Conservation (phyloP, 1,140 invertebrate species). For the Chironomus striatipennis region DNA sequence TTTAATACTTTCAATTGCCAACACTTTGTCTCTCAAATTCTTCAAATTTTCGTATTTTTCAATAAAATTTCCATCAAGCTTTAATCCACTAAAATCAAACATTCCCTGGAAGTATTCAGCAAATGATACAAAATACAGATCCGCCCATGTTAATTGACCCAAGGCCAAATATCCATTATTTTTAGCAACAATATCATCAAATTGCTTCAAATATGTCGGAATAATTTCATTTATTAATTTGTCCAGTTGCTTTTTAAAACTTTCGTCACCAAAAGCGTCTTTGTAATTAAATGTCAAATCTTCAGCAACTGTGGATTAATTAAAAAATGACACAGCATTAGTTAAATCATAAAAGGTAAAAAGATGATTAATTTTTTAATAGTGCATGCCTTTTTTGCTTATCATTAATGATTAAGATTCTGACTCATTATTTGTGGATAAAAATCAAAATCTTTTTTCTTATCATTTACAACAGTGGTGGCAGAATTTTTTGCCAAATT, state of each 20-base stretch:
- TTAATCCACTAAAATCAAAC: constrained; percentile 31
- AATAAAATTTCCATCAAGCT: constrained; percentile 42
- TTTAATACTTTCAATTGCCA: constrained; percentile 50
- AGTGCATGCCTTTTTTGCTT: too few species aligned
- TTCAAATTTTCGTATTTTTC: constrained; percentile 50
- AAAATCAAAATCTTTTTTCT: too few species aligned
- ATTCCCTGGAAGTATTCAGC: constrained; percentile 52
- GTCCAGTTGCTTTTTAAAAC: constrained; percentile 33
- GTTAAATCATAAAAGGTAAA: not conserved
- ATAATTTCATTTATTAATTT: constrained; percentile 44
- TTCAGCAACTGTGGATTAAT: not conserved
- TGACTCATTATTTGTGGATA: too few species aligned
- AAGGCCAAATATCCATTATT: constrained; percentile 49
- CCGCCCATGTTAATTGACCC: constrained; percentile 56
- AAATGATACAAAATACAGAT: constrained; percentile 51
- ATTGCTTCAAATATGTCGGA: constrained; percentile 49
- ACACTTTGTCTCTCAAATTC: constrained; percentile 45
- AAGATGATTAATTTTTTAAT: too few species aligned
- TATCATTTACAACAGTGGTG: too few species aligned
- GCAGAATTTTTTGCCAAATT: too few species aligned
- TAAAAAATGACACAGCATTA: not conserved
- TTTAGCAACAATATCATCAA: constrained; percentile 46
- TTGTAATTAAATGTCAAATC: not conserved
- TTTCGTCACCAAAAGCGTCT: not conserved
- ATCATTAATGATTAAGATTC: too few species aligned